phyloP scores from a whole-genome alignment of 2,113 vertebrate species.

The Capricornis sumatraensis region DNA sequence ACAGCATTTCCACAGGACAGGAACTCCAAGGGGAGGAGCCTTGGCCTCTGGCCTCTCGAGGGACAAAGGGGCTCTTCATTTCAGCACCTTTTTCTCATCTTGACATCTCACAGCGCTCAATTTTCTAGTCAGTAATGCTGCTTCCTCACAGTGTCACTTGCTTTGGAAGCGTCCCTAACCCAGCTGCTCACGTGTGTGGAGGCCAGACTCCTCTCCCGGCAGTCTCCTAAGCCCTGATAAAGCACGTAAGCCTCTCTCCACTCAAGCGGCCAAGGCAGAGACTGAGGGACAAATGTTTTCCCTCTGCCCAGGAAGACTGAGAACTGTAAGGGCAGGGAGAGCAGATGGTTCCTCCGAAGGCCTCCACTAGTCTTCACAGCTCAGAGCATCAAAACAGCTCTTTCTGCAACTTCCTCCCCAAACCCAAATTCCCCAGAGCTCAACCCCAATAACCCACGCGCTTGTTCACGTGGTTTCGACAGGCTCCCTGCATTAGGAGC shows the following conservation, averaged over 20 bases:
- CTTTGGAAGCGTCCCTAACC: not conserved
- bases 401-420: not conserved
- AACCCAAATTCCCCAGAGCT: not conserved
- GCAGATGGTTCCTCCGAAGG: not conserved
- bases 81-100: not conserved
- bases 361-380: not conserved
- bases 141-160: not conserved
- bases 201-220: fast-evolving
- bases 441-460: fast-evolving
- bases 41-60: not conserved
- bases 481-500: too few relatives aligned
- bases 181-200: not conserved
- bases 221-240: not conserved
- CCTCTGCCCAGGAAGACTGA: not conserved
- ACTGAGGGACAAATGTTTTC: fast-evolving
- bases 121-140: not conserved
- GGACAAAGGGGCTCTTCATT: not conserved
- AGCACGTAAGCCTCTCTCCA: fast-evolving
- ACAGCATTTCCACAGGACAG: not conserved
- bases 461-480: fast-evolving
- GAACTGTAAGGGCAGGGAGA: too few relatives aligned
- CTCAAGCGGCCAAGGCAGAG: fast-evolving
- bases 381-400: not conserved
- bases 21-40: not conserved
- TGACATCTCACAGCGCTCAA: not conserved